Conservation (phyloP, 2,113 vertebrate species). For the Pantherophis guttatus region DNA sequence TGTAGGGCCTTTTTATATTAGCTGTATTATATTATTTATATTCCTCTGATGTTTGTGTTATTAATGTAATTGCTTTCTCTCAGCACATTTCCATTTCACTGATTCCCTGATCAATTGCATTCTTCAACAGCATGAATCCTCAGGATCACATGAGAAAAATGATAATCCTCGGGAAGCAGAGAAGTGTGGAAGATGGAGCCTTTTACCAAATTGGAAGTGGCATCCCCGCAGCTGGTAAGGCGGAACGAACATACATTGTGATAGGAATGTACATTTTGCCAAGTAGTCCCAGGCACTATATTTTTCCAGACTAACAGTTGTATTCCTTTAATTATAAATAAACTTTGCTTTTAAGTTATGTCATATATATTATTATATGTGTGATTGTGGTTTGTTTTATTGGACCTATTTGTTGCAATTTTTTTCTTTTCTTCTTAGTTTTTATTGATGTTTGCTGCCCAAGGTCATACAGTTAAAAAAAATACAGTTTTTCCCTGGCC, state of each 20-base stretch:
- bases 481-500: too few species aligned
- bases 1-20: neutral
- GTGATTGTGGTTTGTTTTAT: neutral
- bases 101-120: neutral
- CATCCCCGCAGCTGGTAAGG: slow-evolving; percentile 85
- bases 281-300: neutral
- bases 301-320: neutral
- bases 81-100: neutral
- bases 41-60: neutral
- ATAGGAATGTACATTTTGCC: neutral
- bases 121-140: slow-evolving; percentile 77
- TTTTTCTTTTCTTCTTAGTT: neutral
- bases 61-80: neutral
- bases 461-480: neutral
- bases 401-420: neutral
- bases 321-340: neutral
- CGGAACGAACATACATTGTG: neutral
- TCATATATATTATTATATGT: neutral
- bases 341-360: neutral
- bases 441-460: neutral
- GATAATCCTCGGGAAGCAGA: slow-evolving; percentile 79
- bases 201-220: slow-evolving; percentile 81
- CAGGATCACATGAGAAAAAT: slow-evolving; percentile 84
- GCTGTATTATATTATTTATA: too few species aligned
- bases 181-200: slow-evolving; percentile 81